phyloP scores from a whole-genome alignment of 53 echinoderm and acorn worm genomes.

The Holothuria scabra region DNA sequence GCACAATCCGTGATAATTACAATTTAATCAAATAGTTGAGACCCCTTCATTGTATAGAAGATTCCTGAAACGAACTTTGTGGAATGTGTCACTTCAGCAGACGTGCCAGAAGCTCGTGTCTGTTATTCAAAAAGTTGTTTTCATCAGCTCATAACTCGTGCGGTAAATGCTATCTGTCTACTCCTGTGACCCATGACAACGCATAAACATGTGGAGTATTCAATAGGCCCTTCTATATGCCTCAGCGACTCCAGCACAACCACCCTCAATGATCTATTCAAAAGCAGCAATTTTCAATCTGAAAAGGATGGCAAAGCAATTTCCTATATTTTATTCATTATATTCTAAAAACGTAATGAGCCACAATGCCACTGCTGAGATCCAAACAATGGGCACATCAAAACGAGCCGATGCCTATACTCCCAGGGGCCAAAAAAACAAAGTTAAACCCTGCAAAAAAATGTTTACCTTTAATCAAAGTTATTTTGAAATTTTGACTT shows the following conservation, averaged over 20 bases:
- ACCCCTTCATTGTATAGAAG: too few species aligned
- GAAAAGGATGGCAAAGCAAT: slow-evolving; percentile 10
- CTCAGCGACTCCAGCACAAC: not conserved
- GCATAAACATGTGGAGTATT: not conserved
- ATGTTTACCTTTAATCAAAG: not conserved
- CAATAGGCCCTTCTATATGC: not conserved
- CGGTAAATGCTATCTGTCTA: too few species aligned
- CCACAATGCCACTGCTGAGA: slow-evolving; percentile 1
- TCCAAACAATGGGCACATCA: slow-evolving; percentile 1
- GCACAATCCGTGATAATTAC: too few species aligned
- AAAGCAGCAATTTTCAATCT: slow-evolving; percentile 2
- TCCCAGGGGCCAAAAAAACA: slow-evolving; percentile 42
- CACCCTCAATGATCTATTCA: slow-evolving; percentile 19
- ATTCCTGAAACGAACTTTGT: too few species aligned
- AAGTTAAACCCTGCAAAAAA: not conserved
- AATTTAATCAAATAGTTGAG: too few species aligned
- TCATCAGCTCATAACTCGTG: too few species aligned
- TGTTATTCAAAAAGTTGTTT: too few species aligned
- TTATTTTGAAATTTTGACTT: too few species aligned
- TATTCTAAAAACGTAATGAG: slow-evolving; percentile 12
- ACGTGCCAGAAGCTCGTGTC: too few species aligned
- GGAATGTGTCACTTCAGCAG: too few species aligned
- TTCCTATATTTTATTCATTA: not conserved
- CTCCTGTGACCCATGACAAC: slow-evolving; percentile 11
- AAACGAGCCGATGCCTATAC: not conserved